These are phyloP conservation scores for Plectus sambesii DNA, from an alignment of 1,140 invertebrate species.

Conservation along the genomic window DNA sequence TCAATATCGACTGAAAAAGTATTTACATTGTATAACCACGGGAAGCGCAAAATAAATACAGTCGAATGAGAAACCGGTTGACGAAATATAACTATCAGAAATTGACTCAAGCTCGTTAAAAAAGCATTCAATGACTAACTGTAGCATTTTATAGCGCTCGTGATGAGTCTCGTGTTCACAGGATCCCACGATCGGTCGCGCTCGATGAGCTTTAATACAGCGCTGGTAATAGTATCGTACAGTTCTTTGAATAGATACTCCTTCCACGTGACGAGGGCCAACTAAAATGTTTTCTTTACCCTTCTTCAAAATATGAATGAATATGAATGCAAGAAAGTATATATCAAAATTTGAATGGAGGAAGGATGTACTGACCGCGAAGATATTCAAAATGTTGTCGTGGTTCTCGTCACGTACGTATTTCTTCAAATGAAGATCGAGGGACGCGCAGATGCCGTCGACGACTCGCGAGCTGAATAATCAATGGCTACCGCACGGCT, in stretches of 20 bases:
- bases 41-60: no score
- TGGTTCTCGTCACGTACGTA: constrained; percentile 90
- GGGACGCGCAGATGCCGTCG: constrained; percentile 90
- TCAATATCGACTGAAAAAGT: no score
- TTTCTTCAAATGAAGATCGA: constrained; percentile 96
- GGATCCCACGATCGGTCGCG: constrained; percentile 87
- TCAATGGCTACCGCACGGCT: no score
- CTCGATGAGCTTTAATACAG: constrained; percentile 89
- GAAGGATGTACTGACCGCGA: constrained; percentile 60
- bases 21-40: no score
- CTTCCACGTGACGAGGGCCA: constrained; percentile 93
- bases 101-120: no score
- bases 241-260: constrained; percentile 83
- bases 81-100: no score
- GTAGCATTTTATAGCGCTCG: constrained; percentile 70
- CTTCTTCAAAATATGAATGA: no score
- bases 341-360: no score
- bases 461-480: constrained; percentile 93
- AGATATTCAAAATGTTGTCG: constrained; percentile 93
- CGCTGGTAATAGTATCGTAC: constrained; percentile 84
- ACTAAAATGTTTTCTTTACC: no score
- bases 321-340: no score
- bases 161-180: constrained; percentile 87
- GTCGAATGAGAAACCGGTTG: no score
- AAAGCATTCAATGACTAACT: constrained; percentile 54